A percentile compares a stretch with the other conserved stretches of the same genome.
Evolutionary conservation across 2,888 invertebrate species (phyloP).

Genomic region (Heliconius ethilla): DNA sequence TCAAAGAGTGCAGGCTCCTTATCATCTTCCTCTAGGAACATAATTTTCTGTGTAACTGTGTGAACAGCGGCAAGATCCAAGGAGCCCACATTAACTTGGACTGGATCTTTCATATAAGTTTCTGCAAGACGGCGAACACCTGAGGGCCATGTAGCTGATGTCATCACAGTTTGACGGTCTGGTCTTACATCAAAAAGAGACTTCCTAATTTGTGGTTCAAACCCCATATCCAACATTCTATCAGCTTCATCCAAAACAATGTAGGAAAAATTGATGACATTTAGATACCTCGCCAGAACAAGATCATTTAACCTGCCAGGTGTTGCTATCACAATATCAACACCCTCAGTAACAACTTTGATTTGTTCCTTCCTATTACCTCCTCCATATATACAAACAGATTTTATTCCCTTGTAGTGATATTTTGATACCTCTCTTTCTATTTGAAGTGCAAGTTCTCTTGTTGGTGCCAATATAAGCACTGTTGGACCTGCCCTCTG

Average conservation of each 20-base stretch:
- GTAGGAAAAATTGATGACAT: slow-evolving; percentile 91
- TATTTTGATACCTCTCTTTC: slow-evolving; percentile 95
- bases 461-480: slow-evolving; percentile 94
- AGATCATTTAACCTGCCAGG: slow-evolving; percentile 96
- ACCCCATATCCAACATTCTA: slow-evolving; percentile 93
- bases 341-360: slow-evolving; percentile 87
- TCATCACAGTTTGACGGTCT: slow-evolving; percentile 97
- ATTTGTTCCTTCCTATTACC: slow-evolving; percentile 91
- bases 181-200: slow-evolving; percentile 90
- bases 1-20: slow-evolving; percentile 86
- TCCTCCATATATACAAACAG: slow-evolving; percentile 96
- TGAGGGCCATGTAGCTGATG: slow-evolving; percentile 97
- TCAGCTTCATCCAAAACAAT: slow-evolving; percentile 96
- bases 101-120: slow-evolving; percentile 93
- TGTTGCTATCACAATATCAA: slow-evolving; percentile 97
- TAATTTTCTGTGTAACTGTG: slow-evolving; percentile 90
- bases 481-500: slow-evolving; percentile 92
- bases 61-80: slow-evolving; percentile 94
- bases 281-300: slow-evolving; percentile 86
- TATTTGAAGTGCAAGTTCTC: slow-evolving; percentile 96
- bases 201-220: slow-evolving; percentile 93
- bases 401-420: slow-evolving; percentile 91
- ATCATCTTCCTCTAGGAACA: slow-evolving; percentile 86
- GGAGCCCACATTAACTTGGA: slow-evolving; percentile 94
- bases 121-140: slow-evolving; percentile 92